Conservation (phyloP, 2,888 invertebrate species). For the Atrina japonica region DNA sequence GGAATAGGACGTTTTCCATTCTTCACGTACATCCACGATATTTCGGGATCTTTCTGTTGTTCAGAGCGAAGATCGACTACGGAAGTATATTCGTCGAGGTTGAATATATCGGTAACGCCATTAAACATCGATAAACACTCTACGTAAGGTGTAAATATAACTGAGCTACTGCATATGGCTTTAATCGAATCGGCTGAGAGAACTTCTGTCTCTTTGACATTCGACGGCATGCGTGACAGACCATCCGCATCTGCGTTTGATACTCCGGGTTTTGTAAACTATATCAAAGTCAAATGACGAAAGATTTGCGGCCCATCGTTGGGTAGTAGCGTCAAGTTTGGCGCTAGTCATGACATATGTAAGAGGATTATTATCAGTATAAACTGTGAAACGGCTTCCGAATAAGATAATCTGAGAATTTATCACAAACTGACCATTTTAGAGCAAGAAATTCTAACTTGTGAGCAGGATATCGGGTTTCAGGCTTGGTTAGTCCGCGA, state of each 20-base stretch:
- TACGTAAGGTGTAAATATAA: no score
- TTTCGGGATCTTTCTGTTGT: no score
- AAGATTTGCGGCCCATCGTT: slow-evolving; percentile 47
- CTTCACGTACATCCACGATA: no score
- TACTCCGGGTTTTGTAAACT: slow-evolving; percentile 46
- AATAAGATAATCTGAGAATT: no score
- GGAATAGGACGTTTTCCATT: no score
- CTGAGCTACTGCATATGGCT: slow-evolving; percentile 16
- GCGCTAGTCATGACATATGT: slow-evolving; percentile 48
- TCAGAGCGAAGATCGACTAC: no score
- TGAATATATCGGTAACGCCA: neutral
- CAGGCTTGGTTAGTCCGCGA: slow-evolving; percentile 40
- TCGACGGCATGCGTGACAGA: slow-evolving; percentile 25
- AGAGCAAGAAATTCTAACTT: slow-evolving; percentile 46
- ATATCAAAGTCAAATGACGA: slow-evolving; percentile 46
- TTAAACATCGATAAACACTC: slow-evolving; percentile 2
- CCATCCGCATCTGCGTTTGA: slow-evolving; percentile 57
- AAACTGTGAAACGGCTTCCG: no score
- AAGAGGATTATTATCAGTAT: slow-evolving; percentile 4
- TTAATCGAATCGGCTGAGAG: slow-evolving; percentile 23
- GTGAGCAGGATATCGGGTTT: slow-evolving; percentile 42
- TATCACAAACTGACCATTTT: slow-evolving; percentile 33
- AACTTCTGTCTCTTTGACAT: slow-evolving; percentile 4
- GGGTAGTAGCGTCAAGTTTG: slow-evolving; percentile 50
- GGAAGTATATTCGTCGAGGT: no score